Evolutionary conservation across 2,797 vertebrate genomes (phyloP).

Genomic region (Sebastolobus alascanus): DNA sequence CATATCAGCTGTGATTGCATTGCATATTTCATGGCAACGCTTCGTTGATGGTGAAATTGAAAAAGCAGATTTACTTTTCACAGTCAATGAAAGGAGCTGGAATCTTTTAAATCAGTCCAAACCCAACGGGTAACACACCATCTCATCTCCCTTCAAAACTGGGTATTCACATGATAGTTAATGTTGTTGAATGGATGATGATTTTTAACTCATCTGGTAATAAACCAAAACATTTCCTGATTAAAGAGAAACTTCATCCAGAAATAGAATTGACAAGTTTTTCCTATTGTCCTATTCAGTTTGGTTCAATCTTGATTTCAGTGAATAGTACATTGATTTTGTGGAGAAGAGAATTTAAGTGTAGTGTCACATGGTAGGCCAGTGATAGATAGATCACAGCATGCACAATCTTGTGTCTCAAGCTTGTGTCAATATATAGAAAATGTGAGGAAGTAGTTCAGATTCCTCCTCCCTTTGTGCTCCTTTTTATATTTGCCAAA

Average conservation of each 20-base stretch:
- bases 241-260: not conserved
- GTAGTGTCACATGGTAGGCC: not conserved
- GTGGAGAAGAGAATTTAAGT: not conserved
- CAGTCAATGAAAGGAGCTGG: constrained; percentile 40
- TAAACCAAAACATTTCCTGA: not conserved
- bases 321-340: not conserved
- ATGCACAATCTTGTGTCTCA: not conserved
- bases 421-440: not conserved
- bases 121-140: constrained; percentile 19
- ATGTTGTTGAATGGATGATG: not conserved
- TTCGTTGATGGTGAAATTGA: constrained; percentile 56
- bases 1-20: constrained; percentile 50
- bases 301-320: not conserved
- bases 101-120: constrained; percentile 27
- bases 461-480: not conserved
- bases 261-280: not conserved
- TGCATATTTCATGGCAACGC: constrained; percentile 59
- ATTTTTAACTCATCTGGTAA: constrained; percentile 5
- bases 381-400: not conserved
- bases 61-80: constrained; percentile 62
- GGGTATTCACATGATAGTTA: not conserved
- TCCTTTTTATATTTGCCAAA: not conserved
- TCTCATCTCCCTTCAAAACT: constrained; percentile 3
- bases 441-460: not conserved
- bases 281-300: not conserved